Evolutionary conservation across 2,888 invertebrate species (phyloP), one percentile per base, ranked within the genome.

Genomic region (Polyploca ridens): DNA sequence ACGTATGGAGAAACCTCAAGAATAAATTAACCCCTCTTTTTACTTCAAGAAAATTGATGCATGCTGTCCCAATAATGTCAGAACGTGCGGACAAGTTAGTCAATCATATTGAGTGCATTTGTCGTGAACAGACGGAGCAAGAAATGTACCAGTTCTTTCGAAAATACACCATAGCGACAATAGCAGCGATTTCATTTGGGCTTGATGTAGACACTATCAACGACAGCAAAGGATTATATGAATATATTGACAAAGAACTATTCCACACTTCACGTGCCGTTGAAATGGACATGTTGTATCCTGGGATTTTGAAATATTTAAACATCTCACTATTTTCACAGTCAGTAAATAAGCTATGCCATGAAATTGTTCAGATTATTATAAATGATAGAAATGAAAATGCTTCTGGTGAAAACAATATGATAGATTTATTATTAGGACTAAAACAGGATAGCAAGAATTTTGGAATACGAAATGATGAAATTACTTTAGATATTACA

Each of bases 41-140:
- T 61, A 86, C 87, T 14, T 69, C 84, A 1, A 80, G 78, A 7
- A 89, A 87, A 71, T 69, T 87, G 8, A 87, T 80, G 63, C 79
- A 76, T 19, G 79, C 78, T 68, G 74, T 86, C 27, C 65, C 72
- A 63, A 33, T 82, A 6, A 64, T 89, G 3, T 68, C 67, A 5
- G 73, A 77, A 58, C 67, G 74, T 10, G 80, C 78, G 5, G 79
- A 86, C n/a, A 76, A 74, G 54, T 82, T 88, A 33, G 62, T 79
- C 4, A 64, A 83, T 0, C 78, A 83, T 67, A 63, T 88, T 19
- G 73, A 79, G 63, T 66, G 66, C 5, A 5, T 72, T 8, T 72
- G 66, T 2, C 13, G 63, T 3, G 66, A 70, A 3, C 54, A 74
- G n/a, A 27, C 61, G 0, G 79, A 79, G 64, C 73, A 75, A 33